These are phyloP conservation scores for Lethrus apterus DNA, from an alignment of 1,140 invertebrate genomes.

Conservation along the genomic window DNA sequence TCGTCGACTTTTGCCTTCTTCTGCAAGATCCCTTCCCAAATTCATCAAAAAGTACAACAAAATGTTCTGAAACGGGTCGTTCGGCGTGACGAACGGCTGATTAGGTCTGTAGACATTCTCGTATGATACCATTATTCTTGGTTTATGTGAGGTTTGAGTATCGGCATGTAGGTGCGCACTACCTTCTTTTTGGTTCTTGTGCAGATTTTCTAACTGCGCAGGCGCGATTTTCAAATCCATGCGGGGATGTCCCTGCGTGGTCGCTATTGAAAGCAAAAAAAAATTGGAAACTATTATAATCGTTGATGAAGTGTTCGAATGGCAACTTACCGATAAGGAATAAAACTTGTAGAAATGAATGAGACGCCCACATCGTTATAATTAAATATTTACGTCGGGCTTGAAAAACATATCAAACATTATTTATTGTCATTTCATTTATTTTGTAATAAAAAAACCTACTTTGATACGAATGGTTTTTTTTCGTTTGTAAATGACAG, in stretches of 20 bases:
- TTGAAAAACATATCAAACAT: slow-evolving; percentile 11
- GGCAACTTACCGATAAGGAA: slow-evolving; percentile 6
- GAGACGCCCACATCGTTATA: slow-evolving; percentile 1
- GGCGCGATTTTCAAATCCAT: too few relatives aligned
- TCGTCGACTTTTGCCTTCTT: slow-evolving; percentile 1
- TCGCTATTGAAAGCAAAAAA: too few relatives aligned
- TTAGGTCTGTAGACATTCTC: slow-evolving; percentile 3
- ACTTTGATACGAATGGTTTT: slow-evolving; percentile 5
- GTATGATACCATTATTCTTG: slow-evolving; percentile 1
- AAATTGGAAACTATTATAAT: too few relatives aligned
- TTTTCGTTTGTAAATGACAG: too few relatives aligned
- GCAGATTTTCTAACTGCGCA: too few relatives aligned
- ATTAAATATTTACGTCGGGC: not conserved
- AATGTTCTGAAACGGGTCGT: slow-evolving; percentile 3
- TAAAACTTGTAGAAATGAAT: slow-evolving; percentile 3
- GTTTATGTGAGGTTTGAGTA: too few relatives aligned
- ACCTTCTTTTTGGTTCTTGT: too few relatives aligned
- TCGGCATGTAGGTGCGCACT: too few relatives aligned
- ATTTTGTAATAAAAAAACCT: slow-evolving; percentile 1
- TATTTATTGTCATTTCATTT: slow-evolving; percentile 13
- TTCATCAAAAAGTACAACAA: slow-evolving; percentile 9
- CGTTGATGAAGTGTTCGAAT: too few relatives aligned
- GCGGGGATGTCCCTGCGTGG: too few relatives aligned
- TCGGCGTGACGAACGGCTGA: too few relatives aligned
- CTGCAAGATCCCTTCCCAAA: slow-evolving; percentile 5